Conservation (phyloP, 2,113 vertebrate species). For the Nycticorax nycticorax region DNA sequence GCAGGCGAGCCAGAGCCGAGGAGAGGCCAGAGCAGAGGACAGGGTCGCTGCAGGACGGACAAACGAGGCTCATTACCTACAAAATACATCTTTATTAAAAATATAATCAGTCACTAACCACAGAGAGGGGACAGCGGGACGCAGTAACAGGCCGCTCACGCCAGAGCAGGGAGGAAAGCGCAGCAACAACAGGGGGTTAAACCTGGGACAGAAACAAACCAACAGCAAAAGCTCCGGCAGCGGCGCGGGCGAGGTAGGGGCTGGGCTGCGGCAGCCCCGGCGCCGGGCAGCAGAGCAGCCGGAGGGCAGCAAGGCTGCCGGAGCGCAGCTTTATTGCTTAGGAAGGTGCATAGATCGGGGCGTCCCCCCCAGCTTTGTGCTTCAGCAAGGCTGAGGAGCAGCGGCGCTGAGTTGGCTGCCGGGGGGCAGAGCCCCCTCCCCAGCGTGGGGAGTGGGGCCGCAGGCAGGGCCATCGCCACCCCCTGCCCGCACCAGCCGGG, state of each 20-base stretch:
- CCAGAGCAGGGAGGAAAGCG: not conserved
- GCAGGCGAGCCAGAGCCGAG: rapidly evolving
- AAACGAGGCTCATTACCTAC: not conserved
- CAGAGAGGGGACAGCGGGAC: rapidly evolving
- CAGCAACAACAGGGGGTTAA: not conserved
- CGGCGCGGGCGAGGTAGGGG: rapidly evolving
- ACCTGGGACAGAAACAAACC: not conserved
- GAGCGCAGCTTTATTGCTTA: not conserved
- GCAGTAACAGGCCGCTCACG: not conserved
- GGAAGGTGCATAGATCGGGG: conserved; percentile 29
- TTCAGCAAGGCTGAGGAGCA: not conserved
- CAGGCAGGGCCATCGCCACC: not conserved
- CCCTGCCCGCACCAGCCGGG: rapidly evolving
- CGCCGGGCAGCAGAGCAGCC: not conserved
- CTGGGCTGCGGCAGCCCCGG: not conserved
- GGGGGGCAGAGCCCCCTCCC: not conserved
- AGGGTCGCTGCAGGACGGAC: rapidly evolving
- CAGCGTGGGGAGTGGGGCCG: rapidly evolving
- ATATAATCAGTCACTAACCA: not conserved
- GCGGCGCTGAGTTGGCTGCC: rapidly evolving
- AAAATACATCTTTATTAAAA: conserved; percentile 63
- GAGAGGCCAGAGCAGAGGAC: not conserved
- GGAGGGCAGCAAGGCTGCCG: not conserved
- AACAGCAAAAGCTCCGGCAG: not conserved
- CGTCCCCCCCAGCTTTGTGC: rapidly evolving